Percentiles rank a stretch among this genome's conserved stretches.
Evolutionary conservation across 2,797 vertebrate genomes (phyloP).

Genomic region (Acipenser transmontanus): DNA sequence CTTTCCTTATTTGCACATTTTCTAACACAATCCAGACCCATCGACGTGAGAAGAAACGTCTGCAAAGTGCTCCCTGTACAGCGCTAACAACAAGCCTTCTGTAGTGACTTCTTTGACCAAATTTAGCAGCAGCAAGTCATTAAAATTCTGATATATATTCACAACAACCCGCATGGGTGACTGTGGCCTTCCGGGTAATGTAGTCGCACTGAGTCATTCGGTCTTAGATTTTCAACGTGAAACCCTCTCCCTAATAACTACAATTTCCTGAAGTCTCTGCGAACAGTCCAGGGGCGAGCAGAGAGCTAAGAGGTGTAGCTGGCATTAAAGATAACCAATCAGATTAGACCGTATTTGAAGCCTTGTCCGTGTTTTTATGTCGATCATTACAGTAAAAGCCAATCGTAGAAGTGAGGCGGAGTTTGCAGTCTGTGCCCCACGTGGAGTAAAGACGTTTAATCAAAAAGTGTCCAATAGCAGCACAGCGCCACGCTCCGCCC

Average conservation of each 20-base stretch:
- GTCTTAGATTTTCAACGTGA: constrained; percentile 19
- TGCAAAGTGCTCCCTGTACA: constrained; percentile 28
- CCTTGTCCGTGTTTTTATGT: constrained; percentile 48
- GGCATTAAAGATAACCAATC: constrained; percentile 62
- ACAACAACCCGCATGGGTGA: constrained; percentile 44
- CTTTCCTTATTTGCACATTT: constrained; percentile 42
- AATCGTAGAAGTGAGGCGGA: constrained; percentile 49
- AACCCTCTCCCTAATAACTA: constrained; percentile 51
- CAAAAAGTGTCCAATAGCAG: constrained; percentile 29
- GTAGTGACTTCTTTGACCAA: constrained; percentile 71
- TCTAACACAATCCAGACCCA: constrained; percentile 18
- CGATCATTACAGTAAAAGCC: constrained; percentile 61
- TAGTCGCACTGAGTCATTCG: constrained; percentile 53
- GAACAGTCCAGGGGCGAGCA: constrained; percentile 29
- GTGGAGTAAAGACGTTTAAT: constrained; percentile 57
- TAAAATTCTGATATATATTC: constrained; percentile 87
- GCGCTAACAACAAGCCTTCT: constrained; percentile 59
- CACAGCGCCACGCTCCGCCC: constrained; percentile 29
- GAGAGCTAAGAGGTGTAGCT: constrained; percentile 43
- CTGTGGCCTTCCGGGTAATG: constrained; percentile 61
- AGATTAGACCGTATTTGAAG: constrained; percentile 34
- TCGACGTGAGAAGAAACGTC: constrained; percentile 13
- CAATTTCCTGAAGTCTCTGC: constrained; percentile 53
- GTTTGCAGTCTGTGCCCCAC: constrained; percentile 53
- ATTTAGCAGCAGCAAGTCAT: constrained; percentile 77